Percentiles rank a stretch among this genome's conserved stretches.
Evolutionary conservation across 1,140 invertebrate species (phyloP).

Genomic region (Dendrolimus punctatus): DNA sequence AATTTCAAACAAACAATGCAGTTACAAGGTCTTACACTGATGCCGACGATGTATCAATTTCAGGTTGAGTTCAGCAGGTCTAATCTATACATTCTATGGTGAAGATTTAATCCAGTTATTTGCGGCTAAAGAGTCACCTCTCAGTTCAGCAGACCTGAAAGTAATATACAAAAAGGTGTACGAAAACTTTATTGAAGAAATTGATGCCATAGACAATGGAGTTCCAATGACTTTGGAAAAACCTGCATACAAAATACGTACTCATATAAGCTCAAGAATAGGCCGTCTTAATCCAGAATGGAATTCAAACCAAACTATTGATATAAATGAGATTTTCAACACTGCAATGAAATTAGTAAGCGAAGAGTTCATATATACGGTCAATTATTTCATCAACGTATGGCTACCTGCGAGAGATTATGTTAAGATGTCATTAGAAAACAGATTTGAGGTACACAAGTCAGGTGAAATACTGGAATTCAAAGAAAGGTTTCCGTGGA

Average conservation of each 20-base stretch:
- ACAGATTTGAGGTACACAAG: slow-evolving; percentile 75
- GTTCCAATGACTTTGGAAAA: slow-evolving; percentile 84
- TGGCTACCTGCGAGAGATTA: slow-evolving; percentile 90
- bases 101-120: slow-evolving; percentile 79
- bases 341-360: slow-evolving; percentile 87
- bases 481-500: slow-evolving; percentile 85
- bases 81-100: slow-evolving; percentile 95
- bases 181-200: slow-evolving; percentile 91
- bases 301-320: slow-evolving; percentile 78
- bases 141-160: slow-evolving; percentile 70
- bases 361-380: slow-evolving; percentile 83
- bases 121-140: slow-evolving; percentile 65
- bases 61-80: slow-evolving; percentile 95
- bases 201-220: slow-evolving; percentile 98
- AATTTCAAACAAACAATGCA: too few relatives aligned
- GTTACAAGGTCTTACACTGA: too few relatives aligned
- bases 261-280: slow-evolving; percentile 85
- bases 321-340: slow-evolving; percentile 76
- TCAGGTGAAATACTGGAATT: slow-evolving; percentile 88
- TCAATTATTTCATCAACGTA: slow-evolving; percentile 78
- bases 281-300: slow-evolving; percentile 87
- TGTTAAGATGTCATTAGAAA: slow-evolving; percentile 81
- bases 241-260: slow-evolving; percentile 86
- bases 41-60: slow-evolving; percentile 26
- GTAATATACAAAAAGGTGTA: slow-evolving; percentile 90